phyloP scores from a whole-genome alignment of 1,140 invertebrate species.

The Brachionus angularis region DNA sequence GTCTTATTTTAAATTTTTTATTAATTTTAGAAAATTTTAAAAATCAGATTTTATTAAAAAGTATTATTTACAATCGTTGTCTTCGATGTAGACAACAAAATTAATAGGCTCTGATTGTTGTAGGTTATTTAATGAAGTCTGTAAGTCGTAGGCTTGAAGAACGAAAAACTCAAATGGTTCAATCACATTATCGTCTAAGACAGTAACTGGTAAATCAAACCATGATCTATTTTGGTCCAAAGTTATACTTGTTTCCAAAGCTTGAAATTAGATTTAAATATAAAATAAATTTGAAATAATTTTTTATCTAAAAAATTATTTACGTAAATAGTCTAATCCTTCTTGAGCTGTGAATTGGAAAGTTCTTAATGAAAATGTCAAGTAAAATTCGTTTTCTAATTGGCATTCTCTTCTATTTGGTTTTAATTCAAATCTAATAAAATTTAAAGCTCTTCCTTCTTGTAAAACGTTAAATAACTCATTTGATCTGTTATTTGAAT shows the following conservation, averaged over 20 bases:
- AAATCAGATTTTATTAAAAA: neutral
- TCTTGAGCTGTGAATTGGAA: neutral
- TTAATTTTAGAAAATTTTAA: neutral
- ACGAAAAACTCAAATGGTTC: slow-evolving; percentile 39
- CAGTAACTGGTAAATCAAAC: neutral
- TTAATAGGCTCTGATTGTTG: neutral
- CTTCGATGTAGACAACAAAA: slow-evolving; percentile 11
- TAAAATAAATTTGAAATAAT: neutral
- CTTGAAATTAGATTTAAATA: neutral
- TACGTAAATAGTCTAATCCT: neutral
- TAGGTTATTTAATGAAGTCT: neutral
- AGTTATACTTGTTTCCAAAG: no score
- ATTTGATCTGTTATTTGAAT: no score
- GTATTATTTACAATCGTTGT: slow-evolving; percentile 26
- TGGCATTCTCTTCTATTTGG: no score
- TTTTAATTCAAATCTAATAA: no score
- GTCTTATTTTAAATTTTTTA: neutral
- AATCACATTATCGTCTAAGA: slow-evolving; percentile 1
- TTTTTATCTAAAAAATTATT: neutral
- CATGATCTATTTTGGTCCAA: neutral
- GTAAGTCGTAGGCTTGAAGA: neutral
- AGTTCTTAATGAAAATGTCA: no score
- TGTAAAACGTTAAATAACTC: no score
- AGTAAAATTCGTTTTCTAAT: no score
- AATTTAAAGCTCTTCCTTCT: no score